Evolutionary conservation across 2,113 vertebrate species (phyloP).

Genomic region (Lota lota): DNA sequence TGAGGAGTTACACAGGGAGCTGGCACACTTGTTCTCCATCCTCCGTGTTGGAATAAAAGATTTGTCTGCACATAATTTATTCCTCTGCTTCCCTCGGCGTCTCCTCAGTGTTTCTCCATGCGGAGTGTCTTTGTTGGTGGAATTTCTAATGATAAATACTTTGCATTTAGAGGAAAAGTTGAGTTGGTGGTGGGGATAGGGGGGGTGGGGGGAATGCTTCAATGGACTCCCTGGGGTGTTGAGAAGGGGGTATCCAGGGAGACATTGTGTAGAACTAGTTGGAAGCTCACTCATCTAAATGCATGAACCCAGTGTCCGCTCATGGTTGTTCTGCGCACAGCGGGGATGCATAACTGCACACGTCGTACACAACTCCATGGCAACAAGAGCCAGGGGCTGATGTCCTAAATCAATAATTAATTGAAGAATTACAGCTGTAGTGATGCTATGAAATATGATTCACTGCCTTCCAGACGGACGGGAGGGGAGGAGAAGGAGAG

Average conservation of each 20-base stretch:
- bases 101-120: slow-evolving; percentile 51
- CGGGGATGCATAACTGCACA: neutral
- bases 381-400: neutral
- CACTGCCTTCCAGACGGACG: neutral
- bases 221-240: neutral
- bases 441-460: neutral
- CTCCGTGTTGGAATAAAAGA: slow-evolving; percentile 63
- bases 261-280: slow-evolving; percentile 57
- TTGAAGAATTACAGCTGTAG: neutral
- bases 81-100: slow-evolving; percentile 60
- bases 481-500: too few species aligned
- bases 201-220: slow-evolving; percentile 54
- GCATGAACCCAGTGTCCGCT: too few species aligned
- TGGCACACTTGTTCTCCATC: slow-evolving; percentile 71
- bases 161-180: slow-evolving; percentile 54
- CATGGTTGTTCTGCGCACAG: neutral
- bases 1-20: slow-evolving; percentile 73
- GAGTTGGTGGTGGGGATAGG: slow-evolving; percentile 4
- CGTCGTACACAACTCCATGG: neutral
- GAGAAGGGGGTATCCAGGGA: slow-evolving; percentile 51
- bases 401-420: neutral
- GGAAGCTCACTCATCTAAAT: slow-evolving; percentile 39
- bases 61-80: slow-evolving; percentile 70
- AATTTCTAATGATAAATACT: slow-evolving; percentile 70
- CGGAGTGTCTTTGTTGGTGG: slow-evolving; percentile 54